phyloP scores from a whole-genome alignment of 2,888 invertebrate genomes.

The Xanthia togata region DNA sequence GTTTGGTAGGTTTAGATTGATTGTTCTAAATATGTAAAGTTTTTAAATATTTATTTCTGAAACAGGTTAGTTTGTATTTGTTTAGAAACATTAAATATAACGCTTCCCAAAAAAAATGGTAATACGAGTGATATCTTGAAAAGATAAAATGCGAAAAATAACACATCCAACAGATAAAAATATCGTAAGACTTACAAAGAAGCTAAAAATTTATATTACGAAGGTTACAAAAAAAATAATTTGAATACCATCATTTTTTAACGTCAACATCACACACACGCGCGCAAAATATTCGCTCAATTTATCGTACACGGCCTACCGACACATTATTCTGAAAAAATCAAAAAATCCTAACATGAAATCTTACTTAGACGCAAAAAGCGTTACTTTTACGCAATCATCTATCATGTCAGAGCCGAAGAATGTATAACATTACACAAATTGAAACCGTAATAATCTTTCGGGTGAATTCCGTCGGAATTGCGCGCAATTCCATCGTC shows the following conservation, averaged over 20 bases:
- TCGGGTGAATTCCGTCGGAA: slow-evolving; percentile 53
- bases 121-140: background rate
- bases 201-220: slow-evolving; percentile 35
- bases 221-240: slow-evolving; percentile 20
- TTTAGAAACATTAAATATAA: background rate
- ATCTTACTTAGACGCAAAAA: slow-evolving; percentile 54
- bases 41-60: too few relatives aligned
- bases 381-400: slow-evolving; percentile 60
- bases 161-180: background rate
- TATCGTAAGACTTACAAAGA: slow-evolving; percentile 14
- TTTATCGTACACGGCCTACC: slow-evolving; percentile 31
- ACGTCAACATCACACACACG: slow-evolving; percentile 7
- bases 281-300: slow-evolving; percentile 31
- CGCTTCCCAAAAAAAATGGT: background rate
- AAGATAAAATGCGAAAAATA: background rate
- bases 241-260: slow-evolving; percentile 24
- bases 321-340: slow-evolving; percentile 27
- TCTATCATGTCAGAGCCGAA: slow-evolving; percentile 61
- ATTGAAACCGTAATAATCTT: slow-evolving; percentile 67
- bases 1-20: too few relatives aligned
- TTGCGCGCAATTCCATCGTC: slow-evolving; percentile 52
- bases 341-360: slow-evolving; percentile 54
- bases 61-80: background rate
- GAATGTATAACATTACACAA: slow-evolving; percentile 65
- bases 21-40: too few relatives aligned